Conservation (phyloP, 2,797 vertebrate genomes). For the Oreochromis grahami region DNA sequence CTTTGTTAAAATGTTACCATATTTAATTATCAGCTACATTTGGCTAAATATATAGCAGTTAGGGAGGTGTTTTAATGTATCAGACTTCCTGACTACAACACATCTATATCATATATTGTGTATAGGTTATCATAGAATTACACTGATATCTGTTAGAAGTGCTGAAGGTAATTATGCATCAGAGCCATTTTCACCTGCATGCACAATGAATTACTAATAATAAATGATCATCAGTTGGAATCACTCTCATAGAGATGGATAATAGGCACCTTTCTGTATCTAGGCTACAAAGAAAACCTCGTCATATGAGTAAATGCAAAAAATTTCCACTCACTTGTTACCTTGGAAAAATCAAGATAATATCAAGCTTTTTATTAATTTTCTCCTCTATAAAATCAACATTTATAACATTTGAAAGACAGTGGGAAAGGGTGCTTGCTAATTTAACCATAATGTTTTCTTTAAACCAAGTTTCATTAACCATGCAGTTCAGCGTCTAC, state of each 20-base stretch:
- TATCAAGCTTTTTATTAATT: not conserved
- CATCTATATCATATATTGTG: not conserved
- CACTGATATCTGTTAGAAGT: not conserved
- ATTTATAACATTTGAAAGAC: not conserved
- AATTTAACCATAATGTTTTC: not conserved
- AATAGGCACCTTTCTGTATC: not conserved
- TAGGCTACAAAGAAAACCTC: not conserved
- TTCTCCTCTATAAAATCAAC: not conserved
- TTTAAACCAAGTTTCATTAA: not conserved
- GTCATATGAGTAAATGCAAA: not conserved
- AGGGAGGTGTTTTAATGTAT: not conserved
- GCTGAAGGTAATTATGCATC: not conserved
- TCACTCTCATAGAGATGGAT: not conserved
- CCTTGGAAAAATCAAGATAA: not conserved
- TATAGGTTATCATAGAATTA: not conserved
- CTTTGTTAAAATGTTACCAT: not conserved
- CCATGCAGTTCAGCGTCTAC: not conserved
- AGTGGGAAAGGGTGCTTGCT: not conserved
- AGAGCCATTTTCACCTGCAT: not conserved
- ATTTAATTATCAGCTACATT: not conserved
- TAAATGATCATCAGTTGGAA: not conserved
- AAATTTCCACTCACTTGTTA: not conserved
- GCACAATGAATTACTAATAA: not conserved
- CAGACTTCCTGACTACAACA: not conserved
- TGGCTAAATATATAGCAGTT: not conserved